phyloP scores from a whole-genome alignment of 1,140 invertebrate species.

The Leptinotarsa texana region DNA sequence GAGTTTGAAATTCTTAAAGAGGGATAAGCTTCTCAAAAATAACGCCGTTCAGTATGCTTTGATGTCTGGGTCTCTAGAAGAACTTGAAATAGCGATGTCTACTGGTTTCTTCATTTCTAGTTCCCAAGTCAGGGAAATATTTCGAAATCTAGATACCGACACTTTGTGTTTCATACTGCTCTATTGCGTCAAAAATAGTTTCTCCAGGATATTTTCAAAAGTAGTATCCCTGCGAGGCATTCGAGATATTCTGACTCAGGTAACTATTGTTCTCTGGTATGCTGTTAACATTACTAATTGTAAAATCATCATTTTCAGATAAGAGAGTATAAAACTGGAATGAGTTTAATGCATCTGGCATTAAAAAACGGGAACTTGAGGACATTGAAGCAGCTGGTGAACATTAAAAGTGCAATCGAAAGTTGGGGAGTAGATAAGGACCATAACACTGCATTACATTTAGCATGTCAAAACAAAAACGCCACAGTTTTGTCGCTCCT shows the following conservation, averaged over 20 bases:
- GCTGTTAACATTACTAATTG: not conserved
- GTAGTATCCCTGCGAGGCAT: not conserved
- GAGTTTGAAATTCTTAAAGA: too few species aligned
- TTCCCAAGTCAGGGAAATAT: too few species aligned
- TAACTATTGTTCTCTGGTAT: not conserved
- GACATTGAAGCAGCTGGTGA: not conserved
- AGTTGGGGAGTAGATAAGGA: slow-evolving; percentile 14
- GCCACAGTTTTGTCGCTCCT: not conserved
- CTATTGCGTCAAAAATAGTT: not conserved
- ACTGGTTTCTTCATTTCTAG: too few species aligned
- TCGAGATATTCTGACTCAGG: not conserved
- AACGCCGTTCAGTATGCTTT: not conserved
- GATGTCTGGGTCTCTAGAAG: not conserved
- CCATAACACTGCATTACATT: slow-evolving; percentile 15
- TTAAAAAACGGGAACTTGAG: not conserved
- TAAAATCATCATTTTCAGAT: not conserved
- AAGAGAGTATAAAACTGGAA: slow-evolving; percentile 2
- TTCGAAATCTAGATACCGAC: too few species aligned
- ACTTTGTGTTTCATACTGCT: not conserved
- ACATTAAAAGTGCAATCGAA: not conserved
- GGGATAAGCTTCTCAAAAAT: too few species aligned
- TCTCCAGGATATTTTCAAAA: not conserved
- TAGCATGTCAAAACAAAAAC: not conserved
- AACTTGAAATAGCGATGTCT: not conserved
- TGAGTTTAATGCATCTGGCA: slow-evolving; percentile 19